A percentile compares a stretch with the other conserved stretches of the same genome.
These are phyloP conservation scores for Syngnathus acus DNA, from an alignment of 2,797 vertebrate species.

Conservation along the genomic window DNA sequence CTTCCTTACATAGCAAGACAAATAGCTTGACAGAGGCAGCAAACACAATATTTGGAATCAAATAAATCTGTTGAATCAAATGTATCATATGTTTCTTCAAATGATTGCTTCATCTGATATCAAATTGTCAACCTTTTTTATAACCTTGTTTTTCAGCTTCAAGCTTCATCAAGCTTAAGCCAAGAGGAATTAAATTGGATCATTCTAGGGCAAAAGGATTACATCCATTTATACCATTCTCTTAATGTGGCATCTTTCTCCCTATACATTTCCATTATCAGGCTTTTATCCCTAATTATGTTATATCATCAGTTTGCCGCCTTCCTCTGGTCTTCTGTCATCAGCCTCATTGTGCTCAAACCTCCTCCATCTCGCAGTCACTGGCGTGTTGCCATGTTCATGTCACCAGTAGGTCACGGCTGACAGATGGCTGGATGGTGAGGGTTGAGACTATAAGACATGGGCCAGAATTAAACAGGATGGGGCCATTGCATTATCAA, in stretches of 20 bases:
- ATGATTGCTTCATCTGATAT: background rate
- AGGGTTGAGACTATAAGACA: slow-evolving; percentile 29
- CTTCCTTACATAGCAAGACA: too few species aligned
- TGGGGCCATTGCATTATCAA: background rate
- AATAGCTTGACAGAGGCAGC: too few species aligned
- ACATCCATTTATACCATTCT: background rate
- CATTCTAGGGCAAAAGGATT: slow-evolving; percentile 1
- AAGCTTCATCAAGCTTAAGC: background rate
- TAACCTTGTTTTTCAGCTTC: background rate
- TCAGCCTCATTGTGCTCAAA: background rate
- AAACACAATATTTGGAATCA: too few species aligned
- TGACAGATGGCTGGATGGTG: slow-evolving; percentile 42
- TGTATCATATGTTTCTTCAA: too few species aligned
- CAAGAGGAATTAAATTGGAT: background rate
- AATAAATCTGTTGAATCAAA: too few species aligned
- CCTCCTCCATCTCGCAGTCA: background rate
- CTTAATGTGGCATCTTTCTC: background rate
- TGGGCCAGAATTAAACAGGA: slow-evolving; percentile 30
- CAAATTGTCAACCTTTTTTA: background rate
- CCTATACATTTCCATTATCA: background rate
- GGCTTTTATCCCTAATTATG: background rate
- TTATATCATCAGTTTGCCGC: background rate
- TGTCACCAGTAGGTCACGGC: slow-evolving; percentile 34
- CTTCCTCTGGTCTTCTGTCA: background rate
- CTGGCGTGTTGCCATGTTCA: slow-evolving; percentile 30